Percentiles rank a stretch among this genome's conserved stretches.
Conservation (phyloP, 2,888 invertebrate genomes). For the Cordilura impudica region DNA sequence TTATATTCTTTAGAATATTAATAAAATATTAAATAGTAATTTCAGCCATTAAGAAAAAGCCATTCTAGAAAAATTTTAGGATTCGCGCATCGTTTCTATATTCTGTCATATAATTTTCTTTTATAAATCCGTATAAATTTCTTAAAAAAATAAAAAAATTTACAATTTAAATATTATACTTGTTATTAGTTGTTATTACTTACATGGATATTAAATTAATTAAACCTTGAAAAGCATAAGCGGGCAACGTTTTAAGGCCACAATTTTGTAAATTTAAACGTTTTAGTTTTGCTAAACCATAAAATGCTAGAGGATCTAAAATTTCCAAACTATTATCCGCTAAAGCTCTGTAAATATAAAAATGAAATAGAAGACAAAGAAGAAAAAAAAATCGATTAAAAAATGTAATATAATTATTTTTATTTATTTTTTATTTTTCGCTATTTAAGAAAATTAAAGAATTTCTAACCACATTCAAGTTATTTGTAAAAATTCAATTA, state of each 20-base stretch:
- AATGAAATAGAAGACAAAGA: too few species aligned
- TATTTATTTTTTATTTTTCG: neutral
- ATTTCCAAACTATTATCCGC: conserved; percentile 86
- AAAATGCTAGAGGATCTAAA: conserved; percentile 84
- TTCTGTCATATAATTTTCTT: too few species aligned
- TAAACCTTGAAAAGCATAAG: conserved; percentile 76
- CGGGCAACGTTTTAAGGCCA: conserved; percentile 77
- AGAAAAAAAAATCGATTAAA: neutral
- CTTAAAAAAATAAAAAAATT: too few species aligned
- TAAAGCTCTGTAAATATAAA: conserved; percentile 80
- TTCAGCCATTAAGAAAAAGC: too few species aligned
- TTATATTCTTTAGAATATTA: too few species aligned
- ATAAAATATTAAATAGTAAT: too few species aligned
- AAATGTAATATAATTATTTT: neutral
- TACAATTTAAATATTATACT: too few species aligned
- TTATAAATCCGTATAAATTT: too few species aligned
- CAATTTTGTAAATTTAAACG: conserved; percentile 78
- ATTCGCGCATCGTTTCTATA: too few species aligned
- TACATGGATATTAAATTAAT: conserved; percentile 76
- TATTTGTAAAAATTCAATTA: conserved; percentile 30
- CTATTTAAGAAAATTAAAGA: conserved; percentile 28
- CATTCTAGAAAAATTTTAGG: too few species aligned
- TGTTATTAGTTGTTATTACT: conserved; percentile 69
- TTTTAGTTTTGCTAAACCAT: conserved; percentile 76
- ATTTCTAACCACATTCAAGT: conserved; percentile 23